These are phyloP conservation scores for Lepidocolaptes lacrymiger DNA, from an alignment of 2,797 vertebrate genomes.

Conservation along the genomic window DNA sequence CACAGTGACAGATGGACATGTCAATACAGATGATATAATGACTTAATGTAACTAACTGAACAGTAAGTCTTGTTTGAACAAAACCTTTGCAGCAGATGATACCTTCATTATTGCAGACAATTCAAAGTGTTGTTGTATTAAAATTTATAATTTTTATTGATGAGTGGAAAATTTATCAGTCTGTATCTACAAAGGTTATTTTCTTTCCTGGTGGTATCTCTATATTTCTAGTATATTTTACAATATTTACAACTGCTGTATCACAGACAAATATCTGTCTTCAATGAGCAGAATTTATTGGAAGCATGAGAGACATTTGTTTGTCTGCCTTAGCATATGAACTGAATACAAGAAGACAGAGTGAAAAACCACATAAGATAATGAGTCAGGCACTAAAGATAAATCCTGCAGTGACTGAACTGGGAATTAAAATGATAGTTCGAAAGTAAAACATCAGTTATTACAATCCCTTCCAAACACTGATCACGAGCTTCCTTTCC, in stretches of 20 bases:
- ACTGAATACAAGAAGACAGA: not conserved
- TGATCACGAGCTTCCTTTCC: not conserved
- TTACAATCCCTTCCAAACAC: not conserved
- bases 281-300: not conserved
- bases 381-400: not conserved
- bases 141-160: not conserved
- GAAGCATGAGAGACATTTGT: not conserved
- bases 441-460: not conserved
- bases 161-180: not conserved
- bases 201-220: not conserved
- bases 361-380: not conserved
- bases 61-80: not conserved
- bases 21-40: not conserved
- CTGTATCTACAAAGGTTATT: not conserved
- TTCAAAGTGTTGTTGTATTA: not conserved
- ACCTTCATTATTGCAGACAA: not conserved
- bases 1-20: not conserved
- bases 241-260: not conserved
- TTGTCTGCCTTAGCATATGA: not conserved
- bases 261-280: not conserved
- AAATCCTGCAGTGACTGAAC: not conserved
- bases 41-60: not conserved
- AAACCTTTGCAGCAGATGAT: not conserved
- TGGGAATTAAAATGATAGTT: not conserved
- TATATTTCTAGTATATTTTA: not conserved